Evolutionary conservation across 2,113 vertebrate genomes (phyloP), one percentile per base, ranked within the genome.

Genomic region (Melospiza georgiana): DNA sequence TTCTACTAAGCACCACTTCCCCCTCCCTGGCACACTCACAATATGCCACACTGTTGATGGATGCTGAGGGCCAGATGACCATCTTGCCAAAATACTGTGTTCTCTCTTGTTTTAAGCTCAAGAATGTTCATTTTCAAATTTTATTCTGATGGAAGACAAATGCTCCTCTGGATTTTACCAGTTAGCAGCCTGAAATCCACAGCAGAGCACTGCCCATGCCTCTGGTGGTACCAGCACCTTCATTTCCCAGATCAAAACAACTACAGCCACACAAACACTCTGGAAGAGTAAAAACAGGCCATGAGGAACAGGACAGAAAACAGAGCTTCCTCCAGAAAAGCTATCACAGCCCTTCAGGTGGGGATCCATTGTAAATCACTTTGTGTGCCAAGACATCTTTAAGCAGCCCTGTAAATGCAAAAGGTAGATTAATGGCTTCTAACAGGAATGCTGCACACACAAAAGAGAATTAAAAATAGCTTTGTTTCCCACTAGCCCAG

Each of bases 381-480:
- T 44, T 57, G 31, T 39, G 46, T 73, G 58, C 89, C 95, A 95
- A 61, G 89, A 96, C 44, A 74, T 78, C 31, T 91, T 59, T 51
- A 94, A 95, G 79, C 80, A 87, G 9, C 63, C 52, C 85, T 81
- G 72, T 87, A 93, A 96, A 96, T 72, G 85, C 85, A 95, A 93
- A 90, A 96, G 52, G 54, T 49, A 66, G 48, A 62, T 95, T 81
- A 95, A 80, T 72, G 55, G 83, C 39, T 81, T 82, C 90, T 85
- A 54, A 82, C 20, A 63, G 19, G n/a, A 41, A 89, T 92, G 84
- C 86, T 89, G 68, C 74, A 95, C 76, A 57, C 28, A 77, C 28
- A 44, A 20, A 79, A 58, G 43, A 89, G 55, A 92, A 91, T 58
- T 86, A 90, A 96, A 73, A 95, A 95, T 82, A 97, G 78, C 69